Conservation (phyloP, 2,113 vertebrate species). For the Chunga burmeisteri region DNA sequence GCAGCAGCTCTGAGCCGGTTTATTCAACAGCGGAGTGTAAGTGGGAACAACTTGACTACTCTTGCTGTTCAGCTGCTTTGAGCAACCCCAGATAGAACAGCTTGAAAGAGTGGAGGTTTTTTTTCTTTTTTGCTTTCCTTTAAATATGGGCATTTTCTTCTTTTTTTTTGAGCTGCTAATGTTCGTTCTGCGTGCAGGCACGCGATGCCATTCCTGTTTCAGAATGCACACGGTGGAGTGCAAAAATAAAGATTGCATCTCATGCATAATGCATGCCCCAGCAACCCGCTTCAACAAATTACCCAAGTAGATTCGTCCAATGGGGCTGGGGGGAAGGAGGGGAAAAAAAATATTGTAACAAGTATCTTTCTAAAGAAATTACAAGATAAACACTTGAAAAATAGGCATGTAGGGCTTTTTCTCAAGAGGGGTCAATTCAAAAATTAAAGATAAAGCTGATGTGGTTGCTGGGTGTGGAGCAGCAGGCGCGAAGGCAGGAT, state of each 20-base stretch:
- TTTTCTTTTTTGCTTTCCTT: background rate
- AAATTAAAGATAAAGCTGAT: background rate
- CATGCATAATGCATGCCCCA: constrained; percentile 59
- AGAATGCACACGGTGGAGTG: constrained; percentile 28
- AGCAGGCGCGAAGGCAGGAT: background rate
- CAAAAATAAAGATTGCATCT: constrained; percentile 51
- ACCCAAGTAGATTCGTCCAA: background rate
- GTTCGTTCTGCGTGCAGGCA: background rate
- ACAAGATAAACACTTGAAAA: constrained; percentile 17
- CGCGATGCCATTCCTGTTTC: background rate
- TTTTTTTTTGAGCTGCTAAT: background rate
- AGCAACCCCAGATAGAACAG: background rate
- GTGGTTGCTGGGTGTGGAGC: background rate
- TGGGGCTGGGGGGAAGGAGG: background rate
- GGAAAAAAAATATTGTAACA: background rate
- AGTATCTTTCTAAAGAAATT: constrained; percentile 1
- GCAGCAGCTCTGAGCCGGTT: background rate
- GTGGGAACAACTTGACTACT: background rate
- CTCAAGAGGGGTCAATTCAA: background rate
- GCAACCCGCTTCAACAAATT: constrained; percentile 26
- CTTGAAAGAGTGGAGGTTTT: background rate
- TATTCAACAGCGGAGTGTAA: background rate
- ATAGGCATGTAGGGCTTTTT: background rate
- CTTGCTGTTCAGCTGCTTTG: background rate
- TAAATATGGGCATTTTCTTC: background rate